These are phyloP conservation scores for Stegana nigrithorax DNA, from an alignment of 2,888 invertebrate genomes.

Conservation along the genomic window DNA sequence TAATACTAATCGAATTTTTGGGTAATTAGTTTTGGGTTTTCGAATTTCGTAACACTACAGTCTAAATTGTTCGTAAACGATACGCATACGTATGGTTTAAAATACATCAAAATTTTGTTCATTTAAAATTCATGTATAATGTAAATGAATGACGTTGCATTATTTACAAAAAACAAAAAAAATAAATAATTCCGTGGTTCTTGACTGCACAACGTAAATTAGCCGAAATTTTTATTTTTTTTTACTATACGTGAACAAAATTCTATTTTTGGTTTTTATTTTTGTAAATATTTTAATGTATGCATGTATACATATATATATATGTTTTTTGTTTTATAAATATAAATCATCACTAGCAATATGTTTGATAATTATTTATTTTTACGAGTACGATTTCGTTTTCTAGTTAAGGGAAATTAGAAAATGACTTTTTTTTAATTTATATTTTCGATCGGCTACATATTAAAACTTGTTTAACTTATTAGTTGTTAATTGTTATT, in stretches of 20 bases:
- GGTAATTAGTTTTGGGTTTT: too few species aligned
- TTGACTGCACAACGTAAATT: background rate
- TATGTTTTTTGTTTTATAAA: background rate
- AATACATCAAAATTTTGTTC: background rate
- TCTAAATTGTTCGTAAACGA: background rate
- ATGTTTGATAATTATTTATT: background rate
- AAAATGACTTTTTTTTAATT: background rate
- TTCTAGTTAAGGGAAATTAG: too few species aligned
- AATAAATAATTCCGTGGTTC: background rate
- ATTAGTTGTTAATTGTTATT: background rate
- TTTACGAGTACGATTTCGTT: too few species aligned
- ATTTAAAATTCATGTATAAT: too few species aligned
- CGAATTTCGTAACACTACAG: too few species aligned
- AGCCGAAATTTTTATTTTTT: background rate
- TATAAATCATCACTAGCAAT: background rate
- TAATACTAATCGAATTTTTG: background rate
- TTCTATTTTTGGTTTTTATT: too few species aligned
- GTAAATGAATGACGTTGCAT: too few species aligned
- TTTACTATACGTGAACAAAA: background rate
- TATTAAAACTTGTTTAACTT: constrained; percentile 6
- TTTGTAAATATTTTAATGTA: too few species aligned
- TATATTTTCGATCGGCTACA: background rate
- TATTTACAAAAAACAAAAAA: background rate
- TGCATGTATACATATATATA: background rate
- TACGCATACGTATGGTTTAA: background rate